Evolutionary conservation across 2,797 vertebrate species (phyloP).

Genomic region (Manis crassicaudata): DNA sequence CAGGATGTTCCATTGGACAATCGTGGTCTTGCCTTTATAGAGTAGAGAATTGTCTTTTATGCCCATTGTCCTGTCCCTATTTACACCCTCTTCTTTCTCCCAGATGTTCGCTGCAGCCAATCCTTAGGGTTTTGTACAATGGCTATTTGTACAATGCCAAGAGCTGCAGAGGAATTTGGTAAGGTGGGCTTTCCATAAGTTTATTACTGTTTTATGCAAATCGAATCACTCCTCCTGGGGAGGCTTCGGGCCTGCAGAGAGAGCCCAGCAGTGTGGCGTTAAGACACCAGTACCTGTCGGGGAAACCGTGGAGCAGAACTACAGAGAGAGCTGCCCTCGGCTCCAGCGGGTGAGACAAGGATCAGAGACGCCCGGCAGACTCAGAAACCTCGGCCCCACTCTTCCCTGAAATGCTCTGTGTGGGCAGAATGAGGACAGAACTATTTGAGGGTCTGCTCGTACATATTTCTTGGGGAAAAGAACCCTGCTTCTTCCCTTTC

Average conservation of each 20-base stretch:
- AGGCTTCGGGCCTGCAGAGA: not conserved
- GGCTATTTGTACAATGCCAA: not conserved
- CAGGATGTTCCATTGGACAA: not conserved
- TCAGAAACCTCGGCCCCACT: not conserved
- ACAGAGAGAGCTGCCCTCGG: not conserved
- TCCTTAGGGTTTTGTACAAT: not conserved
- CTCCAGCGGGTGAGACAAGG: fast-evolving
- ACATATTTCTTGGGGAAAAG: not conserved
- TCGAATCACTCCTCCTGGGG: not conserved
- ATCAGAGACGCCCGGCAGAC: not conserved
- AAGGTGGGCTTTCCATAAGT: not conserved
- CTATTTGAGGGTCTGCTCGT: not conserved
- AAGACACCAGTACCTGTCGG: not conserved
- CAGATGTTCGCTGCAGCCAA: fast-evolving
- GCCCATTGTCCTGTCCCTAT: not conserved
- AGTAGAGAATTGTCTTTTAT: not conserved
- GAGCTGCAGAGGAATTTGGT: not conserved
- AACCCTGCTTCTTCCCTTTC: not conserved
- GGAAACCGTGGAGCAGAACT: not conserved
- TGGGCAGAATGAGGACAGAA: not conserved
- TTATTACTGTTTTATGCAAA: not conserved
- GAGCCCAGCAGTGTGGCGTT: not conserved
- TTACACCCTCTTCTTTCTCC: not conserved
- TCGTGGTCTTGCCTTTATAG: not conserved
- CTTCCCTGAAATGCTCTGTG: slow-evolving; percentile 23